Conservation (phyloP, 2,113 vertebrate genomes). For the Cavia porcellus region DNA sequence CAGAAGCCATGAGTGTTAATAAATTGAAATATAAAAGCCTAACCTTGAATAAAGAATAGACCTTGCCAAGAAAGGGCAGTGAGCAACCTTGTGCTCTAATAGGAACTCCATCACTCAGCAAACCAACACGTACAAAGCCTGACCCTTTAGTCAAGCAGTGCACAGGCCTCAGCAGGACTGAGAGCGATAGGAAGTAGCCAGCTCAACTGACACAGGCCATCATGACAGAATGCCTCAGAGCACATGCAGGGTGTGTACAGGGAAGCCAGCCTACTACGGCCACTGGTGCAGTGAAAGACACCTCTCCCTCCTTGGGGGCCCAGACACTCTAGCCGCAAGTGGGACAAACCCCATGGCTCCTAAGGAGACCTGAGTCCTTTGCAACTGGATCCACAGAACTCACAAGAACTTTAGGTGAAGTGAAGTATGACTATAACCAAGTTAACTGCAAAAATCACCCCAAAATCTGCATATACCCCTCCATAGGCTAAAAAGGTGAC, state of each 20-base stretch:
- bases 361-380: background rate
- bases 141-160: too few relatives aligned
- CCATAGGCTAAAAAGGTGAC: background rate
- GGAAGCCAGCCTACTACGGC: fast-evolving
- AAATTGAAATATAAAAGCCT: background rate
- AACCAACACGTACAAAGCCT: background rate
- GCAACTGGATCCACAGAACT: fast-evolving
- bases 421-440: background rate
- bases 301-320: too few relatives aligned
- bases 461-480: background rate
- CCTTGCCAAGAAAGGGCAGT: background rate
- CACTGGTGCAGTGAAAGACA: fast-evolving
- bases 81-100: background rate
- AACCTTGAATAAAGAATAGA: background rate
- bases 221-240: fast-evolving
- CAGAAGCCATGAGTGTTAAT: background rate
- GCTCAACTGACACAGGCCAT: background rate
- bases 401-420: background rate
- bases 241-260: fast-evolving
- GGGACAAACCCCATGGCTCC: background rate
- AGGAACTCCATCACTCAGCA: background rate
- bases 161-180: background rate
- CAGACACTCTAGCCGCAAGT: background rate
- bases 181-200: background rate
- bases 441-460: background rate